A percentile compares a stretch with the other conserved stretches of the same genome.
These are phyloP conservation scores for Trigoniulus corallinus DNA, from an alignment of 1,140 invertebrate genomes.

Conservation along the genomic window DNA sequence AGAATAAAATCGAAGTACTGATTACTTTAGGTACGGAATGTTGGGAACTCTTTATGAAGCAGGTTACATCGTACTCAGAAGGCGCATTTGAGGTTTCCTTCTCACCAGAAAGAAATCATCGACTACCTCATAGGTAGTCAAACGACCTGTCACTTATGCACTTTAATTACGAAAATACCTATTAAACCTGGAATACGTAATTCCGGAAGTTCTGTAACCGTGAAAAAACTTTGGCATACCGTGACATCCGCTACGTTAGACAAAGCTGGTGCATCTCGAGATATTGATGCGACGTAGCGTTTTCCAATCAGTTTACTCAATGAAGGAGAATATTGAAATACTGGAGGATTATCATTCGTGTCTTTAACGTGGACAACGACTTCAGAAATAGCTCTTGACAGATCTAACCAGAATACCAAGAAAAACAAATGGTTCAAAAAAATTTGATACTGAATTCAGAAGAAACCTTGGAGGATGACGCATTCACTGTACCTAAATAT, in stretches of 20 bases:
- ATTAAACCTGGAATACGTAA: too few relatives aligned
- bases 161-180: too few relatives aligned
- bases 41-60: too few relatives aligned
- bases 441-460: not conserved
- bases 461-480: not conserved
- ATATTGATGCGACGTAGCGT: not conserved
- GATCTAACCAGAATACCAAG: not conserved
- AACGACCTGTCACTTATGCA: too few relatives aligned
- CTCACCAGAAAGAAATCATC: too few relatives aligned
- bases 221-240: too few relatives aligned
- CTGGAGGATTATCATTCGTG: not conserved
- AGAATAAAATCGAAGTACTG: too few relatives aligned
- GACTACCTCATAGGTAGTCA: too few relatives aligned
- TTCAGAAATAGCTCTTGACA: not conserved
- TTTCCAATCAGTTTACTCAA: not conserved
- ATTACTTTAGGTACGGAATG: too few relatives aligned
- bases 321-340: not conserved
- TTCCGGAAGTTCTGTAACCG: too few relatives aligned
- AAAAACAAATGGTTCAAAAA: not conserved
- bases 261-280: not conserved
- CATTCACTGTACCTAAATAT: not conserved
- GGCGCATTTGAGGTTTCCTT: too few relatives aligned
- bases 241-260: not conserved
- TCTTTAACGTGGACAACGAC: not conserved
- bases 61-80: too few relatives aligned